Evolutionary conservation across 2,797 vertebrate genomes (phyloP).

Genomic region (Labeo calbasu): DNA sequence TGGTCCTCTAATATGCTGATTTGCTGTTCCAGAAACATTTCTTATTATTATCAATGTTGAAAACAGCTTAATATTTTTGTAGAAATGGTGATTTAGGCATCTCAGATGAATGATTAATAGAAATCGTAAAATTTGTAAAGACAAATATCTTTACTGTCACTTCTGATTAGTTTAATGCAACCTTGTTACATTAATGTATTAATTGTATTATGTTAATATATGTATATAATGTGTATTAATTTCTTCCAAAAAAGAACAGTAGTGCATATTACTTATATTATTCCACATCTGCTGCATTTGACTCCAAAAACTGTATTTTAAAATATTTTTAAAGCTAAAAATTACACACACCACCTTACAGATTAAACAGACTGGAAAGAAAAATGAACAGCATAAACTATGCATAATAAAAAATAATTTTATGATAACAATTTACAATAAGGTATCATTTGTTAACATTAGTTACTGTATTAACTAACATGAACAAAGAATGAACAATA

Average conservation of each 20-base stretch:
- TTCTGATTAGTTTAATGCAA: not conserved
- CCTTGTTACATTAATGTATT: not conserved
- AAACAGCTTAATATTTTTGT: not conserved
- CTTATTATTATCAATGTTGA: not conserved
- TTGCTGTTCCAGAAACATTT: not conserved
- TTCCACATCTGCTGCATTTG: not conserved
- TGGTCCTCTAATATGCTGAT: not conserved
- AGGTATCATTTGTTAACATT: no score
- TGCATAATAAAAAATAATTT: not conserved
- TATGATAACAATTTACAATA: no score
- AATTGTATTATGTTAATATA: not conserved
- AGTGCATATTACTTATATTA: not conserved
- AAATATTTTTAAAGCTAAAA: not conserved
- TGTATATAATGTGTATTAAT: not conserved
- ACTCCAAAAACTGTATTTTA: not conserved
- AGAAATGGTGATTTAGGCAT: not conserved
- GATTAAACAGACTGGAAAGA: not conserved
- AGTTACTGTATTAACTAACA: no score
- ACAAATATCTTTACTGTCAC: not conserved
- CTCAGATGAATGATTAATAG: not conserved
- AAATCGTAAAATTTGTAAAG: not conserved
- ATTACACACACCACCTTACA: conserved; percentile 1
- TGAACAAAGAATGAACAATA: no score
- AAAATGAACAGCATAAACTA: not conserved
- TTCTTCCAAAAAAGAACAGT: not conserved